These are phyloP conservation scores for Propithecus coquereli DNA, from an alignment of 2,113 vertebrate genomes.

Conservation along the genomic window DNA sequence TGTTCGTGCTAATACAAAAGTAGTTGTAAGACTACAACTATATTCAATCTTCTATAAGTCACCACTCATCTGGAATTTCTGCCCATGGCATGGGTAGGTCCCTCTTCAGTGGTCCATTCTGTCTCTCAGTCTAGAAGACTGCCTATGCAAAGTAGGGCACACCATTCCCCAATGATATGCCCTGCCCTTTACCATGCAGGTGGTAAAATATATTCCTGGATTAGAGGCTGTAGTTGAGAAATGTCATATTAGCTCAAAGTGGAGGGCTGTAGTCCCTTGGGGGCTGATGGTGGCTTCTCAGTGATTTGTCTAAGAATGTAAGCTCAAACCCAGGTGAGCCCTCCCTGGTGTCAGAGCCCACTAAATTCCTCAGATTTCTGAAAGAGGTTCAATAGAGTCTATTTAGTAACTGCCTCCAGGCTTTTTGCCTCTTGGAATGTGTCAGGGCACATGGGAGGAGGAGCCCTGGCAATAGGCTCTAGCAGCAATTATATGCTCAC, in stretches of 20 bases:
- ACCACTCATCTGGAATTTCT: background rate
- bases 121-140: background rate
- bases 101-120: background rate
- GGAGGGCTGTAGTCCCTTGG: background rate
- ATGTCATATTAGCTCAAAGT: background rate
- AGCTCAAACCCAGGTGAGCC: background rate
- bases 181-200: background rate
- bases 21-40: background rate
- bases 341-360: background rate
- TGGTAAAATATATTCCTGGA: background rate
- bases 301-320: background rate
- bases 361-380: slow-evolving; percentile 22
- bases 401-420: background rate
- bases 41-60: background rate
- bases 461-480: background rate
- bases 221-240: background rate
- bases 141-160: background rate
- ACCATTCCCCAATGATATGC: background rate
- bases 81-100: background rate
- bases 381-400: background rate
- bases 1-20: background rate
- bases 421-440: slow-evolving; percentile 23
- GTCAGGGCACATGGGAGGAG: background rate
- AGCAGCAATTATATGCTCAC: background rate
- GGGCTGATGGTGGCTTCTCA: background rate